These are phyloP conservation scores for Scomber scombrus DNA, from an alignment of 2,113 vertebrate species.

Conservation along the genomic window DNA sequence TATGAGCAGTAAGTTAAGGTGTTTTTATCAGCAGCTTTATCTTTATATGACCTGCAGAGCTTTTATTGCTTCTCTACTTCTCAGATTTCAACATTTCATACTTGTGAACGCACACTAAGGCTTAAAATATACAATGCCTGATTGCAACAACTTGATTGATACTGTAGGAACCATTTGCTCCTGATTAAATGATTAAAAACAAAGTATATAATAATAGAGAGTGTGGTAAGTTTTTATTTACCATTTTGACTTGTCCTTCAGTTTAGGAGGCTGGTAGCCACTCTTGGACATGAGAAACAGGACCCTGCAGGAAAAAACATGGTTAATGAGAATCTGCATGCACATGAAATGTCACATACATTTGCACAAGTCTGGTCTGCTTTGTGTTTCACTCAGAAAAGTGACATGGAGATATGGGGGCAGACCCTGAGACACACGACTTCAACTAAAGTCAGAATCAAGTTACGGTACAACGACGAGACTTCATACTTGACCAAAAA, in stretches of 20 bases:
- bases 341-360: not conserved
- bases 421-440: too few relatives aligned
- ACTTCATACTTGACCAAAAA: too few relatives aligned
- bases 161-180: too few relatives aligned
- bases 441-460: too few relatives aligned
- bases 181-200: not conserved
- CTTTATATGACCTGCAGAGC: too few relatives aligned
- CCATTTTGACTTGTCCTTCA: slow-evolving; percentile 93
- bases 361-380: not conserved
- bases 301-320: slow-evolving; percentile 79
- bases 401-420: too few relatives aligned
- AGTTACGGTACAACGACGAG: too few relatives aligned
- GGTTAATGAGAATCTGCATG: not conserved
- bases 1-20: too few relatives aligned
- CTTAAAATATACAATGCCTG: not conserved
- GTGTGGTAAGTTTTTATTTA: slow-evolving; percentile 54
- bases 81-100: not conserved
- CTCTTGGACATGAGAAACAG: slow-evolving; percentile 96
- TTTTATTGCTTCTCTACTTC: too few relatives aligned
- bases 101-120: not conserved
- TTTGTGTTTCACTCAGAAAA: not conserved
- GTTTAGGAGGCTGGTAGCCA: slow-evolving; percentile 92
- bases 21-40: too few relatives aligned
- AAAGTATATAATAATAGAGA: not conserved
- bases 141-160: not conserved